A percentile compares a stretch with the other conserved stretches of the same genome.
Conservation (phyloP, 2,797 vertebrate genomes). For the Apodemus agrarius region DNA sequence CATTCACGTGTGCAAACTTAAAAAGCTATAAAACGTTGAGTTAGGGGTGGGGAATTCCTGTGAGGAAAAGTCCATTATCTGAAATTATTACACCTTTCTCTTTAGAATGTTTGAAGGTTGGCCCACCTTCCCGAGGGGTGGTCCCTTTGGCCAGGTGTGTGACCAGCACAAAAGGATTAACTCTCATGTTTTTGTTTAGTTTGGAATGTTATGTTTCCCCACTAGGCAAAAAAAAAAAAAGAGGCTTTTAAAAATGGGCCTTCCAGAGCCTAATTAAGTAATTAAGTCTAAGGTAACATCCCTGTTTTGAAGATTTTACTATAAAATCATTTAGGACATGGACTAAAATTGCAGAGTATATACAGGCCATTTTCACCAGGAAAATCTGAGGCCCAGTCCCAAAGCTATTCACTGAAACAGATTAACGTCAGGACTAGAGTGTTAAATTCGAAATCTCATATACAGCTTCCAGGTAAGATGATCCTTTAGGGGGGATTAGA, state of each 20-base stretch:
- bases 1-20: background rate
- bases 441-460: background rate
- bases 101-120: background rate
- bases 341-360: background rate
- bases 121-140: background rate
- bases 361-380: background rate
- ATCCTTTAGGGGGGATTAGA: background rate
- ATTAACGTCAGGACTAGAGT: background rate
- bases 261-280: background rate
- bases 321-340: background rate
- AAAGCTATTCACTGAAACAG: background rate
- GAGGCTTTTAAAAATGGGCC: background rate
- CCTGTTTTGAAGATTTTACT: background rate
- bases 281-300: background rate
- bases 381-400: background rate
- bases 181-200: background rate
- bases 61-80: background rate
- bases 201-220: background rate
- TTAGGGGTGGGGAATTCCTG: background rate
- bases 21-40: background rate
- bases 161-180: background rate
- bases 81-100: background rate
- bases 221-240: background rate
- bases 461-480: background rate
- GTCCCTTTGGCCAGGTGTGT: background rate